These are phyloP conservation scores for Piaya cayana DNA, from an alignment of 2,113 vertebrate genomes.

Conservation along the genomic window DNA sequence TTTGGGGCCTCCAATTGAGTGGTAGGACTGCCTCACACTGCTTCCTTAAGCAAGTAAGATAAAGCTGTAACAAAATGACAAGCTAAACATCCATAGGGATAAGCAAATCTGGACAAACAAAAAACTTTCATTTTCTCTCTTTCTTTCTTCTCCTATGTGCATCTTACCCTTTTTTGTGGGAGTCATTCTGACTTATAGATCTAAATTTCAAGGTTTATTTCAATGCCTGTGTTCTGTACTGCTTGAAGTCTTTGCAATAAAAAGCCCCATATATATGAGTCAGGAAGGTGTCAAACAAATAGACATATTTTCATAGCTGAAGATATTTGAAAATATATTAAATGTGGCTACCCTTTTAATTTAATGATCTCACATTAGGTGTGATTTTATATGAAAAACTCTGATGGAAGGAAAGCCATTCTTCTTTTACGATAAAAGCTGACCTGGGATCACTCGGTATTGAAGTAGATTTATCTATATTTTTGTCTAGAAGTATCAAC, in stretches of 20 bases:
- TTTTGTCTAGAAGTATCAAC: slow-evolving; percentile 10
- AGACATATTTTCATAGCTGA: background rate
- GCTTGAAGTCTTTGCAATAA: background rate
- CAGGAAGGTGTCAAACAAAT: background rate
- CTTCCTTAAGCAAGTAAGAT: background rate
- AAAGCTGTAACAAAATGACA: background rate
- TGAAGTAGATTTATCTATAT: background rate
- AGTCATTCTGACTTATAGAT: background rate
- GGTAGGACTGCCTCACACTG: rapidly evolving
- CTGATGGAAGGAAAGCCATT: background rate
- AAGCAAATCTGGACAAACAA: background rate
- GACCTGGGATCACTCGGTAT: background rate
- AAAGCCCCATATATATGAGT: background rate
- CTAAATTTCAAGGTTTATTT: background rate
- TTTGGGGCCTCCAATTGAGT: background rate
- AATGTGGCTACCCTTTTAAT: slow-evolving; percentile 3
- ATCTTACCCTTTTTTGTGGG: background rate
- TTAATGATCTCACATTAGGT: background rate
- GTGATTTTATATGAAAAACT: slow-evolving; percentile 19
- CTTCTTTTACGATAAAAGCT: background rate
- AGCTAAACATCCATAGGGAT: background rate
- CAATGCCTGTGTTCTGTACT: background rate
- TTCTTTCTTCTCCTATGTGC: background rate
- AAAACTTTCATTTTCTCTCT: background rate
- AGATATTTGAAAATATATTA: background rate